A percentile compares a stretch with the other conserved stretches of the same genome.
phyloP scores from a whole-genome alignment of 2,888 invertebrate genomes.

The Muscina levida region DNA sequence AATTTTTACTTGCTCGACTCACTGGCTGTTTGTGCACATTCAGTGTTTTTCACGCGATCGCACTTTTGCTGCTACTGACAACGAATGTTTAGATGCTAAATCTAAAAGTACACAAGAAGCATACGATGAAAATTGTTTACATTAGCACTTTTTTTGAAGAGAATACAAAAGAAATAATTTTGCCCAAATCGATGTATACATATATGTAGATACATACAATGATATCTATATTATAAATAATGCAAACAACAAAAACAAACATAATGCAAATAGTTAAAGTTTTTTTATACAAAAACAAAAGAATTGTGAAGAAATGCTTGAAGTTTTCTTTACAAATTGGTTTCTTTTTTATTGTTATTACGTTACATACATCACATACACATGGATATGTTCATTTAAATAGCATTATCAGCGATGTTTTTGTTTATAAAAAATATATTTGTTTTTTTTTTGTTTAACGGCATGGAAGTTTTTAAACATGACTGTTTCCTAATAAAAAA shows the following conservation, averaged over 20 bases:
- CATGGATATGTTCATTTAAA: too few species aligned
- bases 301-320: background rate
- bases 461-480: too few species aligned
- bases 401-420: too few species aligned
- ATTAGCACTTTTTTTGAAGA: slow-evolving; percentile 32
- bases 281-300: background rate
- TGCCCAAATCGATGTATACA: slow-evolving; percentile 10
- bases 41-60: slow-evolving; percentile 21
- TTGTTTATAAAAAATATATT: too few species aligned
- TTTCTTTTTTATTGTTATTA: too few species aligned
- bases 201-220: background rate
- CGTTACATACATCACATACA: too few species aligned
- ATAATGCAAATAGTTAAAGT: slow-evolving; percentile 20
- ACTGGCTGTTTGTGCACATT: slow-evolving; percentile 18
- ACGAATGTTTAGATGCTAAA: slow-evolving; percentile 37
- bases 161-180: background rate
- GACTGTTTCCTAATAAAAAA: too few species aligned
- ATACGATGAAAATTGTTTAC: slow-evolving; percentile 29
- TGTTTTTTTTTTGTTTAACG: too few species aligned
- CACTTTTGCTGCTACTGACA: slow-evolving; percentile 19
- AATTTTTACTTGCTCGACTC: background rate
- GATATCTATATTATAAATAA: background rate
- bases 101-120: slow-evolving; percentile 42
- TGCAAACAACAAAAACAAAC: too few species aligned
- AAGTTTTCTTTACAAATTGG: too few species aligned